Evolutionary conservation across 2,888 invertebrate species (phyloP).

Genomic region (Crocallis elinguaria): DNA sequence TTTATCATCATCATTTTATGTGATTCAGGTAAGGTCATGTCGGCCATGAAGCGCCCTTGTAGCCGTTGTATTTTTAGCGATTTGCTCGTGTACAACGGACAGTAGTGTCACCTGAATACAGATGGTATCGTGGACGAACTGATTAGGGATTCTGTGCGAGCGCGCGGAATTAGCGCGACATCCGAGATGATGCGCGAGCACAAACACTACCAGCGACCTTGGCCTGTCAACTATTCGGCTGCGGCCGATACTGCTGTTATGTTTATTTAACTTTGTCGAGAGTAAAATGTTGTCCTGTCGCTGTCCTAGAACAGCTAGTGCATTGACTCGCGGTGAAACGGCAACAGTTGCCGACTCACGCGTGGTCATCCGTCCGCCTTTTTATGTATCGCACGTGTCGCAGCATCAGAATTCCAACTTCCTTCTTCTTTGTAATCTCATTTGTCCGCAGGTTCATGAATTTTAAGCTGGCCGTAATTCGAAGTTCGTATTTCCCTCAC

Average conservation of each 20-base stretch:
- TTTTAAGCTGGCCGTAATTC: constrained; percentile 41
- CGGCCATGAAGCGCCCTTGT: constrained; percentile 76
- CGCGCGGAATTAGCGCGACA: constrained; percentile 79
- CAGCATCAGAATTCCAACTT: constrained; percentile 37
- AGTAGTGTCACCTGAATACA: constrained; percentile 66
- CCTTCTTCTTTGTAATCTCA: constrained; percentile 52
- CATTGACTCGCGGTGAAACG: constrained; percentile 37
- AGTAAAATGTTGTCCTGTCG: constrained; percentile 24
- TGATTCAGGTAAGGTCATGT: constrained; percentile 70
- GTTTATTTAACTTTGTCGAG: constrained; percentile 17
- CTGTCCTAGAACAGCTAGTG: constrained; percentile 29
- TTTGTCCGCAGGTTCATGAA: constrained; percentile 44
- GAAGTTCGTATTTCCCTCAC: constrained; percentile 32
- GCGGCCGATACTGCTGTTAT: constrained; percentile 12
- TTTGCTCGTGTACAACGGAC: constrained; percentile 61
- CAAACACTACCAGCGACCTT: constrained; percentile 7
- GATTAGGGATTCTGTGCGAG: constrained; percentile 74
- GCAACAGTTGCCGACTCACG: constrained; percentile 25
- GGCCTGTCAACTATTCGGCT: constrained; percentile 33
- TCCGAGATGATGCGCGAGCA: constrained; percentile 65
- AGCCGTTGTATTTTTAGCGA: constrained; percentile 78
- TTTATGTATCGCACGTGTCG: constrained; percentile 45
- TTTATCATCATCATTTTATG: constrained; percentile 59
- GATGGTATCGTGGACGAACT: constrained; percentile 53
- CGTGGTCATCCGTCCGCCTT: constrained; percentile 33